Conservation (phyloP, 2,113 vertebrate species). For the Theristicus caerulescens region DNA sequence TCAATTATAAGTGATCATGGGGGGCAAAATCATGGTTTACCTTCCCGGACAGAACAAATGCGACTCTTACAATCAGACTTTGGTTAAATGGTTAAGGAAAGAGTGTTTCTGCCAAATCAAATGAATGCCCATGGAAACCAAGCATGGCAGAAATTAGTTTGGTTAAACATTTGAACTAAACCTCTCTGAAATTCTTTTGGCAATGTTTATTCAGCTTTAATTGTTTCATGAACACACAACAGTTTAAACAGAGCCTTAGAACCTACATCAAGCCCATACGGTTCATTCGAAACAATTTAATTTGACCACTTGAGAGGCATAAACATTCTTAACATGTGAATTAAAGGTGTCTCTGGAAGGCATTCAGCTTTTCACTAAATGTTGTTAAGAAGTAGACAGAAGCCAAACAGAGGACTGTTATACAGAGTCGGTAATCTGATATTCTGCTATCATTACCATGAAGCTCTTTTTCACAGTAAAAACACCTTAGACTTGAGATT, state of each 20-base stretch:
- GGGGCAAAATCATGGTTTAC: background rate
- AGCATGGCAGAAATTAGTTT: background rate
- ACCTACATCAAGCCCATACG: background rate
- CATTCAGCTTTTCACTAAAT: constrained; percentile 15
- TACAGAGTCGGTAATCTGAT: constrained; percentile 31
- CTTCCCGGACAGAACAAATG: background rate
- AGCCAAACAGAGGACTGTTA: constrained; percentile 34
- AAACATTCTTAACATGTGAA: constrained; percentile 42
- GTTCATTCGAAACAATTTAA: constrained; percentile 45
- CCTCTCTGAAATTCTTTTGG: constrained; percentile 37
- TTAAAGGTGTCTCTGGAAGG: constrained; percentile 51
- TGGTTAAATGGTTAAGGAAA: background rate
- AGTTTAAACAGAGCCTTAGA: constrained; percentile 24
- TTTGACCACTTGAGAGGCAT: constrained; percentile 58
- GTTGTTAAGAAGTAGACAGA: constrained; percentile 32
- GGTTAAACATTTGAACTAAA: constrained; percentile 48
- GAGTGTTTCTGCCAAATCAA: constrained; percentile 24
- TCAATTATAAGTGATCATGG: background rate
- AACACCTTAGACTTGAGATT: constrained; percentile 18
- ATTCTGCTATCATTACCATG: constrained; percentile 31
- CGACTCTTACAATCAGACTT: background rate
- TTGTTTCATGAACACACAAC: constrained; percentile 33
- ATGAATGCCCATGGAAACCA: constrained; percentile 5
- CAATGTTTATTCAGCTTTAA: constrained; percentile 37
- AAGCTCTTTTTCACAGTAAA: constrained; percentile 31